phyloP scores from a whole-genome alignment of 2,113 vertebrate species.

The Eupsittula cactorum region DNA sequence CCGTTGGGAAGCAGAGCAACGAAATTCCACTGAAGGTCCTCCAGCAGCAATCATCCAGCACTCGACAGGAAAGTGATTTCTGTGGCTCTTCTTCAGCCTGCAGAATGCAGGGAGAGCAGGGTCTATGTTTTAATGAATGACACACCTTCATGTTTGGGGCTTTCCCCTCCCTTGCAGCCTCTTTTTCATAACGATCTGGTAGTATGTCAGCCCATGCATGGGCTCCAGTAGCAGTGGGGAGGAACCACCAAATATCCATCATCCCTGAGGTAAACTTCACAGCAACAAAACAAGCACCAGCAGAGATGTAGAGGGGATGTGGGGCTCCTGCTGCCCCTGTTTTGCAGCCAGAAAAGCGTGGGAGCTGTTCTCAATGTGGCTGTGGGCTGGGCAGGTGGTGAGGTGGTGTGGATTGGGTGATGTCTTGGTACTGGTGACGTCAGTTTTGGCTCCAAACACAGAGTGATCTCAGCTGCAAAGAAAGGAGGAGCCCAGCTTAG shows the following conservation, averaged over 20 bases:
- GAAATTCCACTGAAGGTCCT: neutral
- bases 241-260: neutral
- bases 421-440: neutral
- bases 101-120: rapidly evolving
- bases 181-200: neutral
- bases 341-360: rapidly evolving
- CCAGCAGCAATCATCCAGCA: neutral
- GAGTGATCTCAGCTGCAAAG: neutral
- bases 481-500: neutral
- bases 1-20: neutral
- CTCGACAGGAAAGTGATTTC: rapidly evolving
- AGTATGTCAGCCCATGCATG: rapidly evolving
- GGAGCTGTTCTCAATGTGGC: neutral
- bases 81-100: neutral
- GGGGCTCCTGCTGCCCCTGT: neutral
- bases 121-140: rapidly evolving
- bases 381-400: neutral
- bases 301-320: rapidly evolving
- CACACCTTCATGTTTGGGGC: no score
- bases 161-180: neutral
- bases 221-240: rapidly evolving
- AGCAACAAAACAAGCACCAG: neutral
- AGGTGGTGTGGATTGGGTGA: neutral
- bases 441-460: neutral
- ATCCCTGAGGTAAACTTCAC: neutral